Percentiles rank a stretch among this genome's conserved stretches.
Evolutionary conservation across 1,140 invertebrate species (phyloP).

Genomic region (Reticulitermes speratus): DNA sequence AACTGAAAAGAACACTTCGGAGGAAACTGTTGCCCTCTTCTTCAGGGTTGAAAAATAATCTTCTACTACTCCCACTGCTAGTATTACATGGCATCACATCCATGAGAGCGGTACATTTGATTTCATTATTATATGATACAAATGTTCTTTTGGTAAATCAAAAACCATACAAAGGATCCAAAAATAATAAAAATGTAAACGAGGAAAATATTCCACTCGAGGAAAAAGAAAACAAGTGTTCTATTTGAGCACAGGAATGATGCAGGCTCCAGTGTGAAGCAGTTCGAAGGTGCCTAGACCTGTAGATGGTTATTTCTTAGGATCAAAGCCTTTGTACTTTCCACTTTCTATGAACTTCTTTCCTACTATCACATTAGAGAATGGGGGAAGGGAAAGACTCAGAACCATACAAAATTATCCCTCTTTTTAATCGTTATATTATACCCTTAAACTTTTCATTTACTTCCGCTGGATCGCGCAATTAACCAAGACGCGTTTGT

Average conservation of each 20-base stretch:
- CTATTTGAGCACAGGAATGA: neutral
- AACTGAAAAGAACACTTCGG: no score
- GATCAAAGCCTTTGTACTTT: neutral
- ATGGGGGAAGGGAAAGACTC: neutral
- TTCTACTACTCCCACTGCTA: no score
- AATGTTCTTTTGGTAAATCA: neutral
- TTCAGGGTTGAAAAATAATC: no score
- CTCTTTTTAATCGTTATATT: neutral
- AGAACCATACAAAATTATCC: neutral
- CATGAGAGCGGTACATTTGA: no score
- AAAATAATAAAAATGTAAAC: neutral
- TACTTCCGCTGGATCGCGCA: neutral
- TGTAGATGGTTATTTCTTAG: neutral
- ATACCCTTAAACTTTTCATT: neutral
- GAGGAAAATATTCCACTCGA: neutral
- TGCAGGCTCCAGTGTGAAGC: neutral
- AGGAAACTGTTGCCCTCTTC: no score
- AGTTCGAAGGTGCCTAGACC: neutral
- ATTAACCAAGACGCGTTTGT: neutral
- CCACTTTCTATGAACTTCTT: neutral
- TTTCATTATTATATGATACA: no score
- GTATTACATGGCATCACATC: no score
- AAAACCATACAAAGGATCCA: neutral
- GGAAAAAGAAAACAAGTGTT: neutral
- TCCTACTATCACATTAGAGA: neutral